Evolutionary conservation across 2,888 invertebrate genomes (phyloP).

Genomic region (Aphrophora alni): DNA sequence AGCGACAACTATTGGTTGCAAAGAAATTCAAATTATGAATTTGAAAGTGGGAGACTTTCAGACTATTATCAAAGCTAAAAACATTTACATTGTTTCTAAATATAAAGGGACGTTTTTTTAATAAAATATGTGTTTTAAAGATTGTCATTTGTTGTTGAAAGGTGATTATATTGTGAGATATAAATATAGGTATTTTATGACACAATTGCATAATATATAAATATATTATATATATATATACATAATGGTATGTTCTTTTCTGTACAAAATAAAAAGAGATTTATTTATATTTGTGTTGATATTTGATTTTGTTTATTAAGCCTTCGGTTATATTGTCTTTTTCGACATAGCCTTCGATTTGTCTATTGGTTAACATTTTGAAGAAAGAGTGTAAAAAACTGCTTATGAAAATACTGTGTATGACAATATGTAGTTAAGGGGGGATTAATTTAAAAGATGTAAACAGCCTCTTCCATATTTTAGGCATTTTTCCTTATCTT

Average conservation of each 20-base stretch:
- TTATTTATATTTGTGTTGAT: not conserved
- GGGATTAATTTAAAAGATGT: too few species aligned
- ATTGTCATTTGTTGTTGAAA: too few species aligned
- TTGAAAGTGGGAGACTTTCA: not conserved
- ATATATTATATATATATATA: not conserved
- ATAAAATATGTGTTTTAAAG: too few species aligned
- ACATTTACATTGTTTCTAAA: not conserved
- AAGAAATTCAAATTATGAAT: slow-evolving; percentile 30
- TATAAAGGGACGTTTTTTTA: not conserved
- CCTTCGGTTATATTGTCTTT: not conserved
- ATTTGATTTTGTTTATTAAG: too few species aligned
- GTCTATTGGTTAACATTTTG: too few species aligned
- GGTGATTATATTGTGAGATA: too few species aligned
- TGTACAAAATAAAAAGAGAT: not conserved
- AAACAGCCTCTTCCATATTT: too few species aligned
- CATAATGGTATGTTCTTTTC: not conserved
- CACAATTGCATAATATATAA: not conserved
- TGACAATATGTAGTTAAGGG: too few species aligned
- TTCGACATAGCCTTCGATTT: too few species aligned
- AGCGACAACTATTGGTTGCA: slow-evolving; percentile 40
- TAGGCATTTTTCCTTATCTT: too few species aligned
- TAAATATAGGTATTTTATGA: not conserved
- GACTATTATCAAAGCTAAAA: slow-evolving; percentile 36
- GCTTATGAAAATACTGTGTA: too few species aligned
- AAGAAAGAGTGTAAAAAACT: too few species aligned